Conservation (phyloP, 92 coral and sea anemone species). For the Actinernus sp. region DNA sequence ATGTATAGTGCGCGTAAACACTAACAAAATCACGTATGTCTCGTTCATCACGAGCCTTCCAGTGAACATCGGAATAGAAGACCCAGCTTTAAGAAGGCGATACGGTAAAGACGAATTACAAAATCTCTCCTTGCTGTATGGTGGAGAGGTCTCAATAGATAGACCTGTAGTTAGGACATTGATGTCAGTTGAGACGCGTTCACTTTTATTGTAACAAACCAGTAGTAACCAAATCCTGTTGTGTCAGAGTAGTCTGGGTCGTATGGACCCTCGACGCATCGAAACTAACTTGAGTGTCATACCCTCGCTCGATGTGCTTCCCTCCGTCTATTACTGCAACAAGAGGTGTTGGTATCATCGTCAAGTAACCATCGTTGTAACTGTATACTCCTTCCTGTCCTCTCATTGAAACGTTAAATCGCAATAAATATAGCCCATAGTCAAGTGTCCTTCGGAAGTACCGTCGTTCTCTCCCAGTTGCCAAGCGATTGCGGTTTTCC, state of each 20-base stretch:
- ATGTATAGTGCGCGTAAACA: constrained; percentile 36
- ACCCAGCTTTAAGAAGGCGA: constrained; percentile 27
- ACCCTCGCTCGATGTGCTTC: constrained; percentile 18
- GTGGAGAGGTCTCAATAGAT: constrained; percentile 28
- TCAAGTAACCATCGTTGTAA: constrained; percentile 44
- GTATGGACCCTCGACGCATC: constrained; percentile 37
- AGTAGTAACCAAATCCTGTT: constrained; percentile 49
- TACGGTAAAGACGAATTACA: constrained; percentile 43
- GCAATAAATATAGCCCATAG: constrained; percentile 61
- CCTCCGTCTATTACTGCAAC: constrained; percentile 49
- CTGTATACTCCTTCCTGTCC: constrained; percentile 60
- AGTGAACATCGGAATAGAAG: constrained; percentile 35
- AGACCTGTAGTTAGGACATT: background rate
- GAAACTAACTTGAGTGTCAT: constrained; percentile 12
- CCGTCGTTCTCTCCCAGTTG: constrained; percentile 5
- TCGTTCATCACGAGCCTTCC: constrained; percentile 29
- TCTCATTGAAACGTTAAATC: constrained; percentile 61
- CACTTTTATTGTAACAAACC: constrained; percentile 65
- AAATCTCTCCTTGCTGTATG: constrained; percentile 21
- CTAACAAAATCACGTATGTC: constrained; percentile 47
- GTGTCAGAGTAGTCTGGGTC: constrained; percentile 63
- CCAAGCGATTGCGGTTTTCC: background rate
- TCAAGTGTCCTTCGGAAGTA: constrained; percentile 30
- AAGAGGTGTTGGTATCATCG: constrained; percentile 50
- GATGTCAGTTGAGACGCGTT: constrained; percentile 2